A percentile compares a stretch with the other conserved stretches of the same genome.
phyloP scores from a whole-genome alignment of 2,797 vertebrate species.

The Somateria mollissima region DNA sequence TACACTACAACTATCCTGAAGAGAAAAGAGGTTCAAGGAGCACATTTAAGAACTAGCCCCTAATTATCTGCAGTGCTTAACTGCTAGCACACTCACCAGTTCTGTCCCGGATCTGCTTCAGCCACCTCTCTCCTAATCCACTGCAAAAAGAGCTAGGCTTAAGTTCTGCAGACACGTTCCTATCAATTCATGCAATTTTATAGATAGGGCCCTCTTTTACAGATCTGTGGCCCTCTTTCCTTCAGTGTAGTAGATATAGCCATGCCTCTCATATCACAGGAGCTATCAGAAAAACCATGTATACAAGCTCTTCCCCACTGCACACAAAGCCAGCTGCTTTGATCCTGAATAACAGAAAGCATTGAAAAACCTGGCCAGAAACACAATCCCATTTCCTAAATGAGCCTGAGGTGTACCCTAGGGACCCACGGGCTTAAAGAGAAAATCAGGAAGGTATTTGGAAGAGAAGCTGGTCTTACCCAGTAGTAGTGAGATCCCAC shows the following conservation, averaged over 20 bases:
- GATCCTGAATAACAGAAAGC: background rate
- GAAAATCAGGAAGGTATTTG: background rate
- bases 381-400: background rate
- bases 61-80: background rate
- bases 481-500: background rate
- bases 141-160: background rate
- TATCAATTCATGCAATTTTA: background rate
- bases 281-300: background rate
- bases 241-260: background rate
- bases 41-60: background rate
- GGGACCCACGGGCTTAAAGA: background rate
- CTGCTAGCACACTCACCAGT: background rate
- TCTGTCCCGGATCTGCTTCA: background rate
- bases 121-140: accelerated
- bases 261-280: background rate
- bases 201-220: background rate
- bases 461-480: background rate
- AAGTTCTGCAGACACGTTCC: background rate
- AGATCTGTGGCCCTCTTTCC: background rate
- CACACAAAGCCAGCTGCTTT: background rate
- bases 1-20: background rate
- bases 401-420: background rate
- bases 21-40: background rate
- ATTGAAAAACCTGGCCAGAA: background rate
- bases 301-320: background rate